phyloP scores from a whole-genome alignment of 2,113 vertebrate species.

The Macaca mulatta region DNA sequence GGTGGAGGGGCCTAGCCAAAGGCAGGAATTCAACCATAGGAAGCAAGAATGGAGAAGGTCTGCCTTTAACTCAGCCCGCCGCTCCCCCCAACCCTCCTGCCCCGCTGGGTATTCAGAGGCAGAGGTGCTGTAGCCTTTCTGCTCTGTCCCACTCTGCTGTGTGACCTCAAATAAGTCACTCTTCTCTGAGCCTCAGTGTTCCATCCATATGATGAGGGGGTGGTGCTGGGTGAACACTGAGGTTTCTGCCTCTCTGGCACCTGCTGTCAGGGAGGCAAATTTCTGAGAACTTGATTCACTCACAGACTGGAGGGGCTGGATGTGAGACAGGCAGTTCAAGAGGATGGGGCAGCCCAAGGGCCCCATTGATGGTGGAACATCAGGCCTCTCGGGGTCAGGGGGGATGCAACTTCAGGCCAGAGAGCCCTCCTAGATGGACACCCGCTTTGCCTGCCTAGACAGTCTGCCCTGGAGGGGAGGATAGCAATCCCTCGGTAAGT shows the following conservation, averaged over 20 bases:
- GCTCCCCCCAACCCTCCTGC: rapidly evolving
- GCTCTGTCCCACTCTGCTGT: neutral
- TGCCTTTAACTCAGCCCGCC: neutral
- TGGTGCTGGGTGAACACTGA: neutral
- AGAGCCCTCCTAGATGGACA: neutral
- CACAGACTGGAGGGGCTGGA: neutral
- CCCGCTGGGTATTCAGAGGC: neutral
- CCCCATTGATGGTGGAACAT: neutral
- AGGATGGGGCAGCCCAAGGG: neutral
- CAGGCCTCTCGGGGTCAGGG: neutral
- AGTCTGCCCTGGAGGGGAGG: neutral
- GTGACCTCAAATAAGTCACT: conserved; percentile 38
- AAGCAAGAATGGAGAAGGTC: neutral
- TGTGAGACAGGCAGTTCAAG: neutral
- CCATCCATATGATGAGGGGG: conserved; percentile 59
- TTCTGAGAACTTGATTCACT: neutral
- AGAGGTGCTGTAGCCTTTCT: neutral
- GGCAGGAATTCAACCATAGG: neutral
- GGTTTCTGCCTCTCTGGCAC: conserved; percentile 41
- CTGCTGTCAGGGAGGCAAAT: neutral
- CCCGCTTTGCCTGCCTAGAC: neutral
- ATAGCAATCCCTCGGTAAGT: neutral
- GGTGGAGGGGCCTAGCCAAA: neutral
- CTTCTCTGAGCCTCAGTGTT: conserved; percentile 22
- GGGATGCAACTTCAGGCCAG: neutral